phyloP scores from a whole-genome alignment of 1,140 invertebrate genomes.

The Frieseomelitta varia region DNA sequence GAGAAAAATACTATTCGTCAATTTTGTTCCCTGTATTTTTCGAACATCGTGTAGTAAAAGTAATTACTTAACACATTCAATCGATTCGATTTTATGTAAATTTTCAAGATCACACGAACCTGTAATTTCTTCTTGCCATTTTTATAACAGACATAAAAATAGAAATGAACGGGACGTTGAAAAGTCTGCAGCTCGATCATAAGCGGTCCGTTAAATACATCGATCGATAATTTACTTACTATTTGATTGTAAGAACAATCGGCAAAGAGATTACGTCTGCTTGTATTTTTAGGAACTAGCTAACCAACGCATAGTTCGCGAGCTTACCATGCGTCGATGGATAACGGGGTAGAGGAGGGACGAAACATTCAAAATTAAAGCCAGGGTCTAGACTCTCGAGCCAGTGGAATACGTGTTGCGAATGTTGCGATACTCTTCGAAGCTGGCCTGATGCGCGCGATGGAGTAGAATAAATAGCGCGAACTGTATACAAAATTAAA shows the following conservation, averaged over 20 bases:
- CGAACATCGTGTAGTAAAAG: too few species aligned
- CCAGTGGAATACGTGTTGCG: neutral
- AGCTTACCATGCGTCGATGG: neutral
- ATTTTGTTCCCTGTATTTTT: neutral
- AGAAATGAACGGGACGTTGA: too few species aligned
- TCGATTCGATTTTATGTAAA: too few species aligned
- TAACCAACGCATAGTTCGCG: neutral
- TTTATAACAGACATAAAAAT: too few species aligned
- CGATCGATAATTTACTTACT: neutral
- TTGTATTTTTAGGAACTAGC: neutral
- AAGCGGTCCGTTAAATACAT: neutral
- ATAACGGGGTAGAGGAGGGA: neutral
- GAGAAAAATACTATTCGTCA: neutral
- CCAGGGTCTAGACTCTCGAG: neutral
- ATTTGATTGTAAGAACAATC: neutral
- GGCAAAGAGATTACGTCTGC: neutral
- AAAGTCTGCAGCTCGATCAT: neutral
- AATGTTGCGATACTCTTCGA: constrained; percentile 6
- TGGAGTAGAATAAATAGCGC: constrained; percentile 21
- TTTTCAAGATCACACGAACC: too few species aligned
- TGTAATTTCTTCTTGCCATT: too few species aligned
- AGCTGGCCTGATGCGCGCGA: neutral
- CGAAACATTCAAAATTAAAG: constrained; percentile 17
- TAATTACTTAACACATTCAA: neutral
- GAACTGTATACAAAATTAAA: constrained; percentile 46